phyloP scores from a whole-genome alignment of 2,888 invertebrate species.

The Pristionchus exspectatus region DNA sequence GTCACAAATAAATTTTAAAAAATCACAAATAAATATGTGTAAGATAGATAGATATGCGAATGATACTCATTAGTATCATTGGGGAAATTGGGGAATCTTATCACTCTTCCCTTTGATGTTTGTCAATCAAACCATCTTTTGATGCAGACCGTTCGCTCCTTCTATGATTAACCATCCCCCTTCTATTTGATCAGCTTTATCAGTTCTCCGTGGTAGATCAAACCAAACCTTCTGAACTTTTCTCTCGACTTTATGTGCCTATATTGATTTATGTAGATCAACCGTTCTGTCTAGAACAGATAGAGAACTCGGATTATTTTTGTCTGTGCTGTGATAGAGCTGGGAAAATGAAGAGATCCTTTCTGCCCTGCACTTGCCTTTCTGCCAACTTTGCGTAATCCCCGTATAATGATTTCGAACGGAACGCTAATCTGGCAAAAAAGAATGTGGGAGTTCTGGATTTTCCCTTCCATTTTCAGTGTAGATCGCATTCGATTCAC shows the following conservation, averaged over 20 bases:
- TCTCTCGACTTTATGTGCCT: background rate
- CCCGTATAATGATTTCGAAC: background rate
- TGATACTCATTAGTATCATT: slow-evolving; percentile 18
- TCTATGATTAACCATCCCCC: background rate
- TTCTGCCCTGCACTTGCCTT: background rate
- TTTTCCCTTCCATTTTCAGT: background rate
- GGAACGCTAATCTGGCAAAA: background rate
- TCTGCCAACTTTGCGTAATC: background rate
- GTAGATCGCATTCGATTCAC: background rate
- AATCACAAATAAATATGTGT: background rate
- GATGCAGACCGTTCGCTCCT: slow-evolving; percentile 1
- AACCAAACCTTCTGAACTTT: background rate
- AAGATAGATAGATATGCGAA: background rate
- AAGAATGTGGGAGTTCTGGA: slow-evolving; percentile 4
- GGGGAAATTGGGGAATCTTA: slow-evolving; percentile 11
- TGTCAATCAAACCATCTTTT: slow-evolving; percentile 24
- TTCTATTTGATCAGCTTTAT: slow-evolving; percentile 38
- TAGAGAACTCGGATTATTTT: too few relatives aligned
- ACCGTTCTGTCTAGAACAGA: background rate
- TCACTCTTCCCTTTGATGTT: slow-evolving; percentile 7
- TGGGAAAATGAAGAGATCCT: background rate
- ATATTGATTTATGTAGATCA: background rate
- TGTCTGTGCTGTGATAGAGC: too few relatives aligned
- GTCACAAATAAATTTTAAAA: background rate
- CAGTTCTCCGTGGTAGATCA: background rate